Evolutionary conservation across 2,113 vertebrate genomes (phyloP), one percentile per base, ranked within the genome.

Genomic region (Seriola dumerili): DNA sequence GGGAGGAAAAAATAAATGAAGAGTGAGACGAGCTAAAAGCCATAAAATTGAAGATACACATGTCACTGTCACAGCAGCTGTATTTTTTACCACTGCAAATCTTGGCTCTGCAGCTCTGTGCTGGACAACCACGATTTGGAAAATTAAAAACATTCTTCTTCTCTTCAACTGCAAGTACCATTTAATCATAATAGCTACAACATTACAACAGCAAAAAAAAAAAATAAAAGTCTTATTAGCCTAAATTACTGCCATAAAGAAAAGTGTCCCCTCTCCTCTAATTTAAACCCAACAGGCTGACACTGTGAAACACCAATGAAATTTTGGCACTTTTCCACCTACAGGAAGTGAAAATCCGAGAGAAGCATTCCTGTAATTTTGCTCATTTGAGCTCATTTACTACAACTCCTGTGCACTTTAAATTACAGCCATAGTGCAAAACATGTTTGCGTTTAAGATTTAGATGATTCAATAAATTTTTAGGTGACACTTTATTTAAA

Each of bases 11-110:
- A 46, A 3, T 29, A 29, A 29, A 29, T 29, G 12, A 40, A 36
- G 29, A 83, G 65, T 52, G 55, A 75, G 44, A 81, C 21, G 73
- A 86, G 69, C 32, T 21, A 5, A 54, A 68, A 62, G 75, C 62
- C 61, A 25, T 59, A 61, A 83, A 71, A 73, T 12, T 34, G 5
- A 69, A 64, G 70, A 46, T 66, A 57, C 66, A 80, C 50, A 52
- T 68, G 71, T 84, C 76, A 64, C 63, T 62, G 72, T 84, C 68
- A 66, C 64, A 54, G 46, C 16, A 16, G 68, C 40, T 42, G 59
- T 29, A 21, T 44, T 48, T 81, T 13, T 29, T 29, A 40, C 0
- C 4, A 3, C 29, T 14, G 4, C 0, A 16, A 29, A 11, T 9
- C 55, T 19, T 38, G 19, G 36, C 69, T 68, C 57, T 8, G 16